These are phyloP conservation scores for Muscicapa adusta DNA, from an alignment of 2,113 vertebrate species.

Conservation along the genomic window DNA sequence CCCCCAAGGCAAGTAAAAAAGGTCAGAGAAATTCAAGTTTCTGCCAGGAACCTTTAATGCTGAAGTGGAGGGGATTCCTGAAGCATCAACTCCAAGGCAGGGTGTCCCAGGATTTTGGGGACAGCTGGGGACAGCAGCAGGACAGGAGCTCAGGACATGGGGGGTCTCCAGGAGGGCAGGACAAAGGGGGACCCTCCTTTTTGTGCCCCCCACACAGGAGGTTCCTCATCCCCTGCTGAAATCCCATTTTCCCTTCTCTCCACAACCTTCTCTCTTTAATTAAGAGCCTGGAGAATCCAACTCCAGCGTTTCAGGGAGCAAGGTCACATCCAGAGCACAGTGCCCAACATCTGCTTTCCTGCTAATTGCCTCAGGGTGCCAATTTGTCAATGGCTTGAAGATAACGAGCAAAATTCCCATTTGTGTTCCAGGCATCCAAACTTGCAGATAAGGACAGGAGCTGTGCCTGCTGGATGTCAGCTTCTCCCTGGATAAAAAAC, in stretches of 20 bases:
- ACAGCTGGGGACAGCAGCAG: neutral
- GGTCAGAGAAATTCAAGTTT: neutral
- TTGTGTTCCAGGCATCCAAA: neutral
- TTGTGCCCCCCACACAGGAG: accelerated
- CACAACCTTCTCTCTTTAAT: neutral
- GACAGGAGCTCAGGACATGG: neutral
- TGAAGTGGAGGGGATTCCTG: no score
- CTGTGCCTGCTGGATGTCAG: accelerated
- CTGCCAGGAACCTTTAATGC: neutral
- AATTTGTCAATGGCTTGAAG: neutral
- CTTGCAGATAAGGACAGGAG: neutral
- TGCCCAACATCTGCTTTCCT: neutral
- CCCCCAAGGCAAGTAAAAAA: neutral
- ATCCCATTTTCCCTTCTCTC: neutral
- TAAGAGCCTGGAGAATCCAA: neutral
- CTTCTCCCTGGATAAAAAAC: neutral
- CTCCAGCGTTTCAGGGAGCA: neutral
- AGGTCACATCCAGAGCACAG: neutral
- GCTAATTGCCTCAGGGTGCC: neutral
- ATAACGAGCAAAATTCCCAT: neutral
- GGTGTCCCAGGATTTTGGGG: neutral
- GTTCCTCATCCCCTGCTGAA: neutral
- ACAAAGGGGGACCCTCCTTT: neutral
- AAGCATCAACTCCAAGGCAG: neutral
- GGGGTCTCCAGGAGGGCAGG: neutral